Evolutionary conservation across 2,113 vertebrate genomes (phyloP).

Genomic region (Gambusia holbrooki): DNA sequence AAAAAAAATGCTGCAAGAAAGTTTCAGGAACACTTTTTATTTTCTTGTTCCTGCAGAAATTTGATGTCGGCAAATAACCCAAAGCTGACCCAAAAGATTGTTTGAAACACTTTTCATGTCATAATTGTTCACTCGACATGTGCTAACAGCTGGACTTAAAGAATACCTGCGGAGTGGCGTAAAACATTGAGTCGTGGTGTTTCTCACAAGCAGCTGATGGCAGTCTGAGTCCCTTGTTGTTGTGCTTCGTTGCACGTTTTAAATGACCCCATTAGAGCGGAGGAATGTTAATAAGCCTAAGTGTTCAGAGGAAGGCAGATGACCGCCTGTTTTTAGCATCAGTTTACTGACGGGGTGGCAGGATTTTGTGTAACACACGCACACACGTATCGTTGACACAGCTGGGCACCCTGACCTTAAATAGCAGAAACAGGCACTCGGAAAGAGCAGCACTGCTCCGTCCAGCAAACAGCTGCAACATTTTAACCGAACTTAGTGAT

Average conservation of each 20-base stretch:
- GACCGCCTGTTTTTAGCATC: conserved; percentile 58
- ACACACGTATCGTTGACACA: conserved; percentile 9
- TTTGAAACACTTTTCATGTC: not conserved
- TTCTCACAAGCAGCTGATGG: conserved; percentile 31
- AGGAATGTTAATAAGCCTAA: conserved; percentile 79
- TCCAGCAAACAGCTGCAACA: conserved; percentile 28
- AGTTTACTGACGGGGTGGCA: conserved; percentile 36
- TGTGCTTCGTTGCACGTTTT: conserved; percentile 18
- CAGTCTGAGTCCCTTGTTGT: conserved; percentile 30
- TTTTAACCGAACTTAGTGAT: not conserved
- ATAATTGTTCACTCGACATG: not conserved
- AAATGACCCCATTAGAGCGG: conserved; percentile 62
- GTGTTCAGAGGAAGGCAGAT: conserved; percentile 69
- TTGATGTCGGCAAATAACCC: not conserved
- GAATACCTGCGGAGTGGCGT: not conserved
- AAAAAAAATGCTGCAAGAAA: not conserved
- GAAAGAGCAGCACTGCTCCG: not conserved
- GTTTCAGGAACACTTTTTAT: not conserved
- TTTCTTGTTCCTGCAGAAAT: not conserved
- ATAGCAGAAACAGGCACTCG: not conserved
- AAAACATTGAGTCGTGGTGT: conserved; percentile 18
- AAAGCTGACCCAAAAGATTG: not conserved
- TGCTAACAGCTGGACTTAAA: not conserved
- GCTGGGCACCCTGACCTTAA: not conserved
- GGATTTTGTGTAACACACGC: conserved; percentile 18